Conservation (phyloP, 2,797 vertebrate species). For the Odontamblyopus rebecca region DNA sequence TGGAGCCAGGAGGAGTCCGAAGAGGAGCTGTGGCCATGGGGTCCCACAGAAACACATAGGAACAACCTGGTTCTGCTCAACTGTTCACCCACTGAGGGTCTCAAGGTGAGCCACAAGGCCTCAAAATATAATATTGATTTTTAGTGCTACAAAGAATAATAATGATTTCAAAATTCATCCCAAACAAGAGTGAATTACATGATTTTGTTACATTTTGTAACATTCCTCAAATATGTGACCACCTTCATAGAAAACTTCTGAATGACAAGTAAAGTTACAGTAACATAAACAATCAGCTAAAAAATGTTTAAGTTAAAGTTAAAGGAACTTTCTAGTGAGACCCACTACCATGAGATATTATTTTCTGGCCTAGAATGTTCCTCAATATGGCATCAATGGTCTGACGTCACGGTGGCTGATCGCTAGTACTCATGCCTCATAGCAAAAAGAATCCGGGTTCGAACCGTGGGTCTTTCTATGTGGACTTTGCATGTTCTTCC, state of each 20-base stretch:
- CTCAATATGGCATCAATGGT: too few relatives aligned
- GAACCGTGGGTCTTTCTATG: too few relatives aligned
- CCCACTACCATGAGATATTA: too few relatives aligned
- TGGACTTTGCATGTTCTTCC: too few relatives aligned
- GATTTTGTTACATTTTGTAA: not conserved
- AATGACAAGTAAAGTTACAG: not conserved
- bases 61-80: constrained; percentile 87
- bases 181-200: not conserved
- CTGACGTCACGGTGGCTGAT: too few relatives aligned
- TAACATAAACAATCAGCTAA: not conserved
- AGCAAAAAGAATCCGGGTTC: too few relatives aligned
- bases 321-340: too few relatives aligned
- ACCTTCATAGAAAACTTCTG: not conserved
- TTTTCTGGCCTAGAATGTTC: too few relatives aligned
- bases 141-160: not conserved
- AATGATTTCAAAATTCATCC: not conserved
- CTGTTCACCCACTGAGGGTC: constrained; percentile 79
- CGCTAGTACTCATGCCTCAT: too few relatives aligned
- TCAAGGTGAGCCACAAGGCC: constrained; percentile 79
- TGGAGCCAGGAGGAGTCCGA: constrained; percentile 75
- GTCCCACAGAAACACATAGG: constrained; percentile 80
- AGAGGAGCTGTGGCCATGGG: constrained; percentile 87
- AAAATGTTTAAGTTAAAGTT: not conserved
- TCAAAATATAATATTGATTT: not conserved
- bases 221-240: not conserved